Conservation (phyloP, 2,113 vertebrate genomes). For the Strix aluco region DNA sequence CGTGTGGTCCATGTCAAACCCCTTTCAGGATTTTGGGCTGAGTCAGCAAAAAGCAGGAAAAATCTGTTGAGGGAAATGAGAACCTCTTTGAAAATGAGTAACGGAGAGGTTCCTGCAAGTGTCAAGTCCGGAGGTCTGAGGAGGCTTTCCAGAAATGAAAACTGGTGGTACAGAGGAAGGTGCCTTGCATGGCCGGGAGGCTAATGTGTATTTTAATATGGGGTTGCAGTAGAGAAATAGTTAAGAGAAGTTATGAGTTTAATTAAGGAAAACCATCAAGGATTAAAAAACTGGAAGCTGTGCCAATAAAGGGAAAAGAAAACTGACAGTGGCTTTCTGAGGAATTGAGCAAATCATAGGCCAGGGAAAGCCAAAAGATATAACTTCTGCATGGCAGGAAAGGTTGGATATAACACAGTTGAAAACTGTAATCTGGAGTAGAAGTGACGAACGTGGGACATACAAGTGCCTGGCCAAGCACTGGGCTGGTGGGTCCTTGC, state of each 20-base stretch:
- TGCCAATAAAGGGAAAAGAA: conserved; percentile 10
- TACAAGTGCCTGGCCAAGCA: neutral
- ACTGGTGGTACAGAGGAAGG: neutral
- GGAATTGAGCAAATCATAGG: conserved; percentile 9
- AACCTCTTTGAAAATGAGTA: neutral
- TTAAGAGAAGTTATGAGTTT: conserved; percentile 29
- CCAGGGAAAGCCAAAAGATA: conserved; percentile 11
- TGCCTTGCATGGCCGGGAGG: neutral
- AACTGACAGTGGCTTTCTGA: conserved; percentile 17
- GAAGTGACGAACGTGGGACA: neutral
- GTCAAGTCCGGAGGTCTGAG: neutral
- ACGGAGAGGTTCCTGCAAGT: neutral
- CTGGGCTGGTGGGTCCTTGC: neutral
- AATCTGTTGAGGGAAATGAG: conserved; percentile 16
- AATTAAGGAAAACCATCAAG: conserved; percentile 48
- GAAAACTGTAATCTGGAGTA: neutral
- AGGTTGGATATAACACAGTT: neutral
- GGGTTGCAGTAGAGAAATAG: neutral
- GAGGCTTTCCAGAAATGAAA: neutral
- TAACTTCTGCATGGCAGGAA: conserved; percentile 43
- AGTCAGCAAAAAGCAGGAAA: neutral
- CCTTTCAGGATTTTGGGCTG: neutral
- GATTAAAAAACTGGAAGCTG: neutral
- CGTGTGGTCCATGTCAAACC: neutral
- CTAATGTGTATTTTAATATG: neutral